Evolutionary conservation across 1,140 invertebrate genomes (phyloP).

Genomic region (Centruroides sculpturatus): DNA sequence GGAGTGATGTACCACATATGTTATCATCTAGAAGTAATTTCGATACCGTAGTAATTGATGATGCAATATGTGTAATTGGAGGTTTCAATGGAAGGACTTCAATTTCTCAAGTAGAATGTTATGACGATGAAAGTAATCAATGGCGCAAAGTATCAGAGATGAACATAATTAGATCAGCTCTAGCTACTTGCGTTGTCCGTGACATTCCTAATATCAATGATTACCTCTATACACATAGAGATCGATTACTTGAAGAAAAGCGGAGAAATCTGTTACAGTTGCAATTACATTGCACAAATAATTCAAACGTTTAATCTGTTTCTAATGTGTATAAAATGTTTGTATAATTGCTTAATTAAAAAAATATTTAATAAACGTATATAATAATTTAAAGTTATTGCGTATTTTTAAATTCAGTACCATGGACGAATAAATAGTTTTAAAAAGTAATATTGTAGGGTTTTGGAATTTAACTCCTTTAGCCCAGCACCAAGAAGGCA

Average conservation of each 20-base stretch:
- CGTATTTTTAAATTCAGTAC: too few species aligned
- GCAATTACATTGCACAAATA: slow-evolving; percentile 24
- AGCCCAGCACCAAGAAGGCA: too few species aligned
- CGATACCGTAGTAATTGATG: slow-evolving; percentile 47
- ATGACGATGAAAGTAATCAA: slow-evolving; percentile 65
- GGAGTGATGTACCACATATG: slow-evolving; percentile 47
- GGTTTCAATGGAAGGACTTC: slow-evolving; percentile 49
- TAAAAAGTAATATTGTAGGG: too few species aligned
- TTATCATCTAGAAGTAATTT: slow-evolving; percentile 50
- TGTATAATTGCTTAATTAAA: too few species aligned
- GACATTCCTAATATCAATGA: slow-evolving; percentile 69
- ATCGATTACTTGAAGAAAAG: slow-evolving; percentile 60
- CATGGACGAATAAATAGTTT: too few species aligned
- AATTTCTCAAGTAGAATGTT: slow-evolving; percentile 79
- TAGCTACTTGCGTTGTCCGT: slow-evolving; percentile 69
- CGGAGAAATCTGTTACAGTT: slow-evolving; percentile 52
- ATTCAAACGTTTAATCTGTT: too few species aligned
- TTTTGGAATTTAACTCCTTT: too few species aligned
- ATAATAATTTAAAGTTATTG: too few species aligned
- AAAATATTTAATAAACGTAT: too few species aligned
- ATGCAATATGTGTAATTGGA: slow-evolving; percentile 50
- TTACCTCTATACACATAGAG: slow-evolving; percentile 66
- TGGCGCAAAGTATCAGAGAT: slow-evolving; percentile 80
- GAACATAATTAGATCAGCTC: slow-evolving; percentile 67
- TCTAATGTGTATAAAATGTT: too few species aligned